phyloP scores from a whole-genome alignment of 2,113 vertebrate species.

The Cyanoliseus patagonus region DNA sequence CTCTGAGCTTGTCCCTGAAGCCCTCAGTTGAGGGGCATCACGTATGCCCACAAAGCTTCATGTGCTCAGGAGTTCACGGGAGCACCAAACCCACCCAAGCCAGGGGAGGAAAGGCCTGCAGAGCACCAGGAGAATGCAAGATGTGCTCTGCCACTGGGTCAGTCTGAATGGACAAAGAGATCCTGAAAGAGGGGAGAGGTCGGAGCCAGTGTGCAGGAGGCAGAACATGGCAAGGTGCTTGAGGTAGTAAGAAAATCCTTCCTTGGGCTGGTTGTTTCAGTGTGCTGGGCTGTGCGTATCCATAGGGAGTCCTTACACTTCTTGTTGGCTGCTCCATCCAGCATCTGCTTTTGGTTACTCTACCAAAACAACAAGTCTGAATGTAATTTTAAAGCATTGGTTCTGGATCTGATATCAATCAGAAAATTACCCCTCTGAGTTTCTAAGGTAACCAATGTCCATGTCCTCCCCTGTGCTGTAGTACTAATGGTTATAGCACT shows the following conservation, averaged over 20 bases:
- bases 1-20: background rate
- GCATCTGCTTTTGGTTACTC: constrained; percentile 65
- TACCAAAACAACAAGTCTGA: constrained; percentile 10
- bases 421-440: constrained; percentile 14
- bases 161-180: background rate
- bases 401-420: constrained; percentile 19
- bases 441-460: background rate
- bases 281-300: background rate
- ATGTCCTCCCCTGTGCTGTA: background rate
- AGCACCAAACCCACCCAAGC: background rate
- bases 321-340: background rate
- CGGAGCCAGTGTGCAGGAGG: background rate
- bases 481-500: background rate
- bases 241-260: background rate
- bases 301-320: background rate
- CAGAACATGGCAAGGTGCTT: background rate
- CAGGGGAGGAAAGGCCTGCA: background rate
- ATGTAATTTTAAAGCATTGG: background rate
- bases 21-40: background rate
- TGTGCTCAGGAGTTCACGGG: background rate
- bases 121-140: background rate
- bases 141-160: background rate
- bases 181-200: background rate
- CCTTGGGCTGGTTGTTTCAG: background rate
- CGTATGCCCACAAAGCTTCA: background rate